Evolutionary conservation across 2,888 invertebrate species (phyloP).

Genomic region (Branchellion lobata): DNA sequence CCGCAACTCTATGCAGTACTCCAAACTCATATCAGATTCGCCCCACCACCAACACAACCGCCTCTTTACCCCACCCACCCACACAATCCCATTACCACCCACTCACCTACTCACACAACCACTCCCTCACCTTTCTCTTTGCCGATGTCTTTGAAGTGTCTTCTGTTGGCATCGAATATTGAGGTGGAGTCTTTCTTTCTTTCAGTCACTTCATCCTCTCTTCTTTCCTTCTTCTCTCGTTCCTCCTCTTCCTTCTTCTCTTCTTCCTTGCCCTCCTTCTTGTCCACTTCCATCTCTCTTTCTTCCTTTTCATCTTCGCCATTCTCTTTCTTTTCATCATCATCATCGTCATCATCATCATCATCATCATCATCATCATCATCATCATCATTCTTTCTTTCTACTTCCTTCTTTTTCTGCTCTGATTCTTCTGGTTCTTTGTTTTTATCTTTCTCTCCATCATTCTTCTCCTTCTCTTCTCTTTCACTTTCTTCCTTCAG

Average conservation of each 20-base stretch:
- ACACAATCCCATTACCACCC: too few relatives aligned
- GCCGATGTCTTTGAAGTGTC: constrained; percentile 43
- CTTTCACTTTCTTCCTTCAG: neutral
- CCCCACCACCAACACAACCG: too few relatives aligned
- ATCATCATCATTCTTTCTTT: neutral
- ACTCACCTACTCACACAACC: too few relatives aligned
- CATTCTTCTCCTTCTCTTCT: neutral
- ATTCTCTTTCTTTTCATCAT: neutral
- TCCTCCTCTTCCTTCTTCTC: neutral
- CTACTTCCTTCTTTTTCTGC: neutral
- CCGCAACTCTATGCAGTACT: too few relatives aligned
- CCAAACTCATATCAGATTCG: too few relatives aligned
- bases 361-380: constrained; percentile 6
- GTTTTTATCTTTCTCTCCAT: neutral
- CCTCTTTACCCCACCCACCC: too few relatives aligned
- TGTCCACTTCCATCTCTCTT: neutral
- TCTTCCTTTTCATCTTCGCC: neutral
- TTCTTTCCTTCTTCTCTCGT: neutral
- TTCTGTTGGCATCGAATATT: neutral
- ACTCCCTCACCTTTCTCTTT: neutral
- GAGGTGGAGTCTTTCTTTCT: neutral
- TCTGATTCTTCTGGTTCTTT: neutral
- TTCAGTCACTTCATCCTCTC: neutral
- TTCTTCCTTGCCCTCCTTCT: neutral
- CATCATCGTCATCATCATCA: constrained; percentile 13